Evolutionary conservation across 2,113 vertebrate species (phyloP).

Genomic region (Ciconia stormi): DNA sequence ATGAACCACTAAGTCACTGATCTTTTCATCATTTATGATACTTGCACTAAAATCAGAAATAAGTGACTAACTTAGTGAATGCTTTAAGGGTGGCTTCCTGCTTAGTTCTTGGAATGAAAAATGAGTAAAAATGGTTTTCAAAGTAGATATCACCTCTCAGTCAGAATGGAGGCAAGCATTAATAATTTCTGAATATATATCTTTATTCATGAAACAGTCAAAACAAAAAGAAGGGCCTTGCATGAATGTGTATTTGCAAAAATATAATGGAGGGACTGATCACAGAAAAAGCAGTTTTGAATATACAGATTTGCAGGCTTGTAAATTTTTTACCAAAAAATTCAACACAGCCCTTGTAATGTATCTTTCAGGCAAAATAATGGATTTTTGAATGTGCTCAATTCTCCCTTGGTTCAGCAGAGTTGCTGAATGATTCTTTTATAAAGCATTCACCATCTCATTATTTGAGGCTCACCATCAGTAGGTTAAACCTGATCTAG

Average conservation of each 20-base stretch:
- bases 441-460: not conserved
- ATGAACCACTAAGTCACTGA: not conserved
- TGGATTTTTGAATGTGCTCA: not conserved
- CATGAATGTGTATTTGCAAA: not conserved
- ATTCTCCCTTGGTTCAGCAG: not conserved
- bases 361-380: not conserved
- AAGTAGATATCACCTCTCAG: not conserved
- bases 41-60: not conserved
- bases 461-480: not conserved
- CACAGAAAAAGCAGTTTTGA: not conserved
- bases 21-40: not conserved
- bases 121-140: not conserved
- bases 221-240: not conserved
- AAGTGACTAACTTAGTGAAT: not conserved
- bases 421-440: not conserved
- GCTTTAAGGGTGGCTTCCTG: not conserved
- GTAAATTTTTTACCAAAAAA: not conserved
- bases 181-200: not conserved
- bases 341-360: not conserved
- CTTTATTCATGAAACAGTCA: not conserved
- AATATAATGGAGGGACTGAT: not conserved
- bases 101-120: not conserved
- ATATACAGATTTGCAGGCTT: not conserved
- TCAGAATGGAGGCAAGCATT: not conserved
- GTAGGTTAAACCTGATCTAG: not conserved